Conservation (phyloP, 2,113 vertebrate species). For the Psettodes erumei region DNA sequence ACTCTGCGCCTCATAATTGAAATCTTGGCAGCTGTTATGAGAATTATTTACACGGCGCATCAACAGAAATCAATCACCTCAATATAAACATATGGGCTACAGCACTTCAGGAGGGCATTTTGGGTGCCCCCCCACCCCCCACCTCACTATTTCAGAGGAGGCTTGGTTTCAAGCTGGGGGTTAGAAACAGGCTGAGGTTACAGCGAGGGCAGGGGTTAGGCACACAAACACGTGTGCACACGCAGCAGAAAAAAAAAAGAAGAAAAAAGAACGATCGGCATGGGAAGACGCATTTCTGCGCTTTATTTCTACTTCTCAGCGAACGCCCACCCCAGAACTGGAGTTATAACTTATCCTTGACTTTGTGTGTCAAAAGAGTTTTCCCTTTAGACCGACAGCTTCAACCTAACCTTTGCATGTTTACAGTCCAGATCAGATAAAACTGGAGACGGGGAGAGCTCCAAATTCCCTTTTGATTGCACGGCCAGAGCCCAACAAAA, state of each 20-base stretch:
- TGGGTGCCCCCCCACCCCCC: too few species aligned
- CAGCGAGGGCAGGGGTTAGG: background rate
- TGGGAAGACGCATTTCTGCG: background rate
- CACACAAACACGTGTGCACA: background rate
- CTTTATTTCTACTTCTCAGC: slow-evolving; percentile 4
- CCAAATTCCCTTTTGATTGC: background rate
- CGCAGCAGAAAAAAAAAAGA: background rate
- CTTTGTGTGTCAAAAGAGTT: background rate
- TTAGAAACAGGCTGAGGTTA: background rate
- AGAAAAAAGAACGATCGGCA: too few species aligned
- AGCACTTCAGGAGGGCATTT: background rate
- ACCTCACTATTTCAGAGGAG: background rate
- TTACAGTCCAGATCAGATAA: background rate
- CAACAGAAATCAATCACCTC: background rate
- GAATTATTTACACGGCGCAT: slow-evolving; percentile 3
- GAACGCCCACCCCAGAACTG: background rate
- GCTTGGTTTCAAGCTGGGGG: background rate
- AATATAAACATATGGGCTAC: background rate
- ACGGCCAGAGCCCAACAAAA: background rate
- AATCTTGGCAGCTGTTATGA: slow-evolving; percentile 9
- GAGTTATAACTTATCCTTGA: background rate
- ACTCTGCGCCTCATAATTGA: slow-evolving; percentile 3
- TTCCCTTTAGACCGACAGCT: background rate
- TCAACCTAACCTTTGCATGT: background rate
- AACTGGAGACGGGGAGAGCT: background rate